phyloP scores from a whole-genome alignment of 92 coral and sea anemone genomes.

The Umimayanthus kanabou region DNA sequence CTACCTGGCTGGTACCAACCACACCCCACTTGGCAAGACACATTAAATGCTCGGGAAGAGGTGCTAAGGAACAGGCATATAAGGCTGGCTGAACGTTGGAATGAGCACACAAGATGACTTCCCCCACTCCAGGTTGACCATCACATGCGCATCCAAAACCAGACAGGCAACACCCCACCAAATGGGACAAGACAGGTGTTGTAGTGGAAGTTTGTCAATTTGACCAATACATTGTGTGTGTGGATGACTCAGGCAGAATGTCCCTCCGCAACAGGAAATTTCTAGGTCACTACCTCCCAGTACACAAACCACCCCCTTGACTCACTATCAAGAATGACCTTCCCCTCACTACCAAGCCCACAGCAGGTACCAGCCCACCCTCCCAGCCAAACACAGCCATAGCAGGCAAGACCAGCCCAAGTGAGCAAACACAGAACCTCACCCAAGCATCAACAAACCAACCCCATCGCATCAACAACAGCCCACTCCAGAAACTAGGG shows the following conservation, averaged over 20 bases:
- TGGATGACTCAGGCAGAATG: slow-evolving; percentile 56
- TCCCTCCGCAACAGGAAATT: slow-evolving; percentile 53
- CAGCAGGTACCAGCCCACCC: not conserved
- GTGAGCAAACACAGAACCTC: not conserved
- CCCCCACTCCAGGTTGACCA: slow-evolving; percentile 43
- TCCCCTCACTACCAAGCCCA: slow-evolving; percentile 23
- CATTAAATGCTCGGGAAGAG: slow-evolving; percentile 34
- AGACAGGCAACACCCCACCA: slow-evolving; percentile 59
- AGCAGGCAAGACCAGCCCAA: not conserved
- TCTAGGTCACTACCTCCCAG: slow-evolving; percentile 42
- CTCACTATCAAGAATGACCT: slow-evolving; percentile 58
- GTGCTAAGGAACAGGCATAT: slow-evolving; percentile 7
- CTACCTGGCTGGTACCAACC: slow-evolving; percentile 51
- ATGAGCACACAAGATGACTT: not conserved
- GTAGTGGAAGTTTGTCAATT: slow-evolving; percentile 57
- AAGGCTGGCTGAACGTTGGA: slow-evolving; percentile 4
- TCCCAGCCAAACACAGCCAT: too few species aligned
- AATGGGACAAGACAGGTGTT: not conserved
- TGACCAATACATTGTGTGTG: slow-evolving; percentile 53
- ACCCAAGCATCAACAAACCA: not conserved
- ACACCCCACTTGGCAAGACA: slow-evolving; percentile 49
- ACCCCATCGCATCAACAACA: not conserved
- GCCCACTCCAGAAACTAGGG: not conserved
- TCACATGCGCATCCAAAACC: slow-evolving; percentile 58
- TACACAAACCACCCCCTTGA: slow-evolving; percentile 36